phyloP scores from a whole-genome alignment of 30 jellyfish, hydroid and myxozoan genomes.

The Hydractinia echinata region DNA sequence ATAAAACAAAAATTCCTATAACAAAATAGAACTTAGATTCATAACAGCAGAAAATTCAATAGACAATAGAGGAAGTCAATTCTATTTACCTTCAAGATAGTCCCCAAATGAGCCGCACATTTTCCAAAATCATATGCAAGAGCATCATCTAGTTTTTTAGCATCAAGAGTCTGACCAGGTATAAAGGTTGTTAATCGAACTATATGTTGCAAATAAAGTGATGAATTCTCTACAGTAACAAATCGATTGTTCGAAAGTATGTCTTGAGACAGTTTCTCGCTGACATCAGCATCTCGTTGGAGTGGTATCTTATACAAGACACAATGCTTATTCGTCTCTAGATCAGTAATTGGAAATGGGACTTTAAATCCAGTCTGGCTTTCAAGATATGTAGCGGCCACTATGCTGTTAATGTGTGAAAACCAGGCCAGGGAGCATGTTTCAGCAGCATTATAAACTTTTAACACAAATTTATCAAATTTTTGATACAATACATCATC shows the following conservation, averaged over 20 bases:
- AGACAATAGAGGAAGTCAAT: too few species aligned
- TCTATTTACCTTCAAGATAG: constrained; percentile 3
- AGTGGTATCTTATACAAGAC: constrained; percentile 2
- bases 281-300: neutral
- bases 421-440: too few species aligned
- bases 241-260: neutral
- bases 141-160: constrained; percentile 1
- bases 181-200: constrained; percentile 14
- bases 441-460: too few species aligned
- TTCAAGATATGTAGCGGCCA: too few species aligned
- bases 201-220: neutral
- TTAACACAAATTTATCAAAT: too few species aligned
- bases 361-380: neutral
- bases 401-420: too few species aligned
- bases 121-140: constrained; percentile 5
- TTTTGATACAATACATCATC: too few species aligned
- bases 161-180: constrained; percentile 10
- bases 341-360: neutral
- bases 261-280: neutral
- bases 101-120: constrained; percentile 6
- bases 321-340: neutral
- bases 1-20: too few species aligned
- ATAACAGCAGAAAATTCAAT: too few species aligned
- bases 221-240: neutral
- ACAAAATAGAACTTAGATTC: too few species aligned